Percentiles rank a stretch among this genome's conserved stretches.
Conservation (phyloP, 2,888 invertebrate genomes). For the Conistra vaccinii region DNA sequence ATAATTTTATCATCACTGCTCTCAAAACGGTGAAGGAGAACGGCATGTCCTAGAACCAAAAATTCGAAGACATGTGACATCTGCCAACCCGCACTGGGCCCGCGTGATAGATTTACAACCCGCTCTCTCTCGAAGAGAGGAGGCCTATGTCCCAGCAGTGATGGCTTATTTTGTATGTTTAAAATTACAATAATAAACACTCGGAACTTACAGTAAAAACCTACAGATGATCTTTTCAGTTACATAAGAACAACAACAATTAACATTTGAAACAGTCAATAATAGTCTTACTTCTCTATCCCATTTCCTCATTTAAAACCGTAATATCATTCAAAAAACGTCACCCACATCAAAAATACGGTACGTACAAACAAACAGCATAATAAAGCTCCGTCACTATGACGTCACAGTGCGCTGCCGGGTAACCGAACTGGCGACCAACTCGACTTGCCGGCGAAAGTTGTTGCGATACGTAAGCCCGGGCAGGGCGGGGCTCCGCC, state of each 20-base stretch:
- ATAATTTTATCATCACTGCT: too few relatives aligned
- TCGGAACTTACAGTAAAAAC: too few relatives aligned
- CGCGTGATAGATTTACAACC: too few relatives aligned
- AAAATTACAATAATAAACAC: too few relatives aligned
- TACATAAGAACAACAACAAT: not conserved
- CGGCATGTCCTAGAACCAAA: too few relatives aligned
- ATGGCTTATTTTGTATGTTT: too few relatives aligned
- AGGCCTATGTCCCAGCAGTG: too few relatives aligned
- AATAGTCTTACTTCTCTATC: not conserved
- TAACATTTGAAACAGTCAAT: too few relatives aligned
- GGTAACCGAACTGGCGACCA: conserved; percentile 60
- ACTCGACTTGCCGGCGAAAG: conserved; percentile 55
- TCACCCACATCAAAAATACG: conserved; percentile 6
- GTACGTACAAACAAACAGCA: conserved; percentile 40
- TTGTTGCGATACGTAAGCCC: conserved; percentile 69
- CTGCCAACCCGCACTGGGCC: too few relatives aligned
- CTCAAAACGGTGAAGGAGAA: too few relatives aligned
- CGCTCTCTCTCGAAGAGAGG: too few relatives aligned
- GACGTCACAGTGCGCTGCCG: conserved; percentile 55
- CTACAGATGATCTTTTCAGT: not conserved
- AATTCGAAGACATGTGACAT: too few relatives aligned
- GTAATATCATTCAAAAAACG: not conserved
- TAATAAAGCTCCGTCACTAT: conserved; percentile 41
- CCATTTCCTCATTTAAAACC: not conserved
- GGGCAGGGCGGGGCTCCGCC: conserved; percentile 85